These are phyloP conservation scores for Gonatopus flavifemur DNA, from an alignment of 1,140 invertebrate genomes.

Conservation along the genomic window DNA sequence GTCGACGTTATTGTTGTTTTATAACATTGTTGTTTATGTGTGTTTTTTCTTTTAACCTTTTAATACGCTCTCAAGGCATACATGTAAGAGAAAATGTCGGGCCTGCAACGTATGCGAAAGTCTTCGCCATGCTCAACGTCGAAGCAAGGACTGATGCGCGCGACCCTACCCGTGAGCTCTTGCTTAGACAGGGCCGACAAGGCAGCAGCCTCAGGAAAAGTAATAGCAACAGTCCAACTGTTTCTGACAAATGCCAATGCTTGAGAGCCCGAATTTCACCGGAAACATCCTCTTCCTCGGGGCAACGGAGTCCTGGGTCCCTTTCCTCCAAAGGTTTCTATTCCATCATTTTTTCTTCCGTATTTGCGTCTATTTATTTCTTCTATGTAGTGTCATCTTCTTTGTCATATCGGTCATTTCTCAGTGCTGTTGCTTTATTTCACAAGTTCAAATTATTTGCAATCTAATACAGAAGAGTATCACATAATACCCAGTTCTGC, in stretches of 20 bases:
- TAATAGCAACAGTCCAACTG: conserved; percentile 65
- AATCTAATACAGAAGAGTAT: background rate
- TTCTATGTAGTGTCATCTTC: no score
- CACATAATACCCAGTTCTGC: background rate
- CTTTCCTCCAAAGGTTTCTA: conserved; percentile 68
- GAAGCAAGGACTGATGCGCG: conserved; percentile 73
- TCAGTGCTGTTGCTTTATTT: no score
- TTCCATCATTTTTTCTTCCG: background rate
- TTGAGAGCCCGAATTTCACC: conserved; percentile 67
- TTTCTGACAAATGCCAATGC: conserved; percentile 65
- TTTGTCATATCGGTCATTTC: no score
- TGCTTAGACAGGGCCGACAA: conserved; percentile 64
- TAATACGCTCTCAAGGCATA: no score
- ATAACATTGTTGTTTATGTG: conserved; percentile 1
- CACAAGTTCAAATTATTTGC: background rate
- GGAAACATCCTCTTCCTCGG: conserved; percentile 65
- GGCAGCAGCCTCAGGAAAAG: conserved; percentile 62
- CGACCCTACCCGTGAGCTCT: conserved; percentile 72
- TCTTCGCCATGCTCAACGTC: conserved; percentile 67
- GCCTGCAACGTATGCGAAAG: conserved; percentile 65
- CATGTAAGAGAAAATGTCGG: conserved; percentile 63
- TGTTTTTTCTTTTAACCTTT: conserved; percentile 1
- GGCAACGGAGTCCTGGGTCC: conserved; percentile 72
- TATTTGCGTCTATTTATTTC: background rate
- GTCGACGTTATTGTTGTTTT: background rate